Evolutionary conservation across 2,113 vertebrate species (phyloP).

Genomic region (Ictalurus furcatus): DNA sequence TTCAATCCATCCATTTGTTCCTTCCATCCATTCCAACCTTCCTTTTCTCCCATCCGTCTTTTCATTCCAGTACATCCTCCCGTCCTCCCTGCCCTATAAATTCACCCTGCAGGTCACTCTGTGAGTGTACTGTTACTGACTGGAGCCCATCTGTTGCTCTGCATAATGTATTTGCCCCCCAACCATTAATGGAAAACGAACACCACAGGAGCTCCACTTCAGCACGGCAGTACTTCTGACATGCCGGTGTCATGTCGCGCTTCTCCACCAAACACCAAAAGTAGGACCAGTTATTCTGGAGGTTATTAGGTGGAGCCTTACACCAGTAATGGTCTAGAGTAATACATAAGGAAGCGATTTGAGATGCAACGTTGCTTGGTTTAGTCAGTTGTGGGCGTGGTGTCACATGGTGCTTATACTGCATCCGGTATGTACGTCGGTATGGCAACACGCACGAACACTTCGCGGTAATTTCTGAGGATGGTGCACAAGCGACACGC

Average conservation of each 20-base stretch:
- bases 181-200: background rate
- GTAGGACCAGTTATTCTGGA: background rate
- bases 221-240: background rate
- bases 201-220: background rate
- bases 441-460: background rate
- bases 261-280: background rate
- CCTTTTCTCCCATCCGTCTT: no score
- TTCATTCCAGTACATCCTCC: background rate
- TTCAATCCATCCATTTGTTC: background rate
- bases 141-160: slow-evolving; percentile 16
- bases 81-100: background rate
- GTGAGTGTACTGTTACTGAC: background rate
- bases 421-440: no score
- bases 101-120: background rate
- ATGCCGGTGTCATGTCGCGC: background rate
- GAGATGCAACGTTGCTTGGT: background rate
- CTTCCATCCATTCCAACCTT: background rate
- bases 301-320: background rate
- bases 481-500: background rate
- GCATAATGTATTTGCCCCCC: background rate
- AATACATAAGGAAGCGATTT: background rate
- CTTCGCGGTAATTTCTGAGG: background rate
- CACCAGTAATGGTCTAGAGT: background rate
- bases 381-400: no score
- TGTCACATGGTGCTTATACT: no score